Percentiles rank a stretch among this genome's conserved stretches.
Conservation (phyloP, 2,888 invertebrate species). For the Quadroppia sp. region DNA sequence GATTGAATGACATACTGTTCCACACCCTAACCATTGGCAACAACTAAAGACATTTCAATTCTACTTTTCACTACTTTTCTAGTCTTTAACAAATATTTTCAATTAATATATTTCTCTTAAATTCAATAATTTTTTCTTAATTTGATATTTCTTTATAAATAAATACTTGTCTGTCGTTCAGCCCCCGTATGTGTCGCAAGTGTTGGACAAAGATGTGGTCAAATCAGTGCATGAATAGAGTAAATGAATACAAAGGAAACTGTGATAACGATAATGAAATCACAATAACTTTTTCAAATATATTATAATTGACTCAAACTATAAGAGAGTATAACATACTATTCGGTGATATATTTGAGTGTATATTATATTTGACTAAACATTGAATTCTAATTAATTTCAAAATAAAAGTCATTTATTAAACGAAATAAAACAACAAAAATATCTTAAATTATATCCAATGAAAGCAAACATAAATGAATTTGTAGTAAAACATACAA, state of each 20-base stretch:
- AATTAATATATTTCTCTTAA: too few species aligned
- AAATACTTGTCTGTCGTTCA: too few species aligned
- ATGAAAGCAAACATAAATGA: background rate
- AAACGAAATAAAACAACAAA: background rate
- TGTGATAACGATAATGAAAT: slow-evolving; percentile 1
- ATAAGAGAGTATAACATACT: background rate
- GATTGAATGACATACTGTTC: too few species aligned
- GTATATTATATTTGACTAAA: background rate
- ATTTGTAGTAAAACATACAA: background rate
- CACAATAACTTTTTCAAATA: slow-evolving; percentile 3
- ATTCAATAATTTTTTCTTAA: too few species aligned
- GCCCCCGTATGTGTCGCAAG: too few species aligned
- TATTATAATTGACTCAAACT: slow-evolving; percentile 1
- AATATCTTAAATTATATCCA: background rate
- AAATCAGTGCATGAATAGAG: background rate
- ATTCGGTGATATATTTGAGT: background rate
- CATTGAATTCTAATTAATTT: background rate
- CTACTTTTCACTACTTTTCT: too few species aligned
- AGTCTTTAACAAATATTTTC: too few species aligned
- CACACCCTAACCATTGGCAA: too few species aligned
- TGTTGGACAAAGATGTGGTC: background rate
- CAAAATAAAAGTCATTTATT: slow-evolving; percentile 1
- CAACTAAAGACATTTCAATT: too few species aligned
- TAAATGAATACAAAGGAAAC: background rate
- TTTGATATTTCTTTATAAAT: too few species aligned